These are phyloP conservation scores for Emydoidea blandingii DNA, from an alignment of 2,797 vertebrate genomes.

Conservation along the genomic window DNA sequence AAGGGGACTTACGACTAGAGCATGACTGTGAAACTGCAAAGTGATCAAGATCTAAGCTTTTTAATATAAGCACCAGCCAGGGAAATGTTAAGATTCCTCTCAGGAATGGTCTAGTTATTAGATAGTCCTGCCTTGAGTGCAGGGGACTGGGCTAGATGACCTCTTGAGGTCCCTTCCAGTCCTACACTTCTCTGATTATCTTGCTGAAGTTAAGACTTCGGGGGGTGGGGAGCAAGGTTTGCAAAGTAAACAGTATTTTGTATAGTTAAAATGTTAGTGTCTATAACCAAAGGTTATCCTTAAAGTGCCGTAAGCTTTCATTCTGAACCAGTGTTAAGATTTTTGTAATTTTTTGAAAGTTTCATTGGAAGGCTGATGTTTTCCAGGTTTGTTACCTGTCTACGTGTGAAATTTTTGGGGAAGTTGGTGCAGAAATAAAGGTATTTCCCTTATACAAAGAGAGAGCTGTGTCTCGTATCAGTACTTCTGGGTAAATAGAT, in stretches of 20 bases:
- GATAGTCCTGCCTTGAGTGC: not conserved
- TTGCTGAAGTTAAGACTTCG: not conserved
- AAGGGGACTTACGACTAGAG: slow-evolving; percentile 52
- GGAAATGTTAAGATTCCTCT: not conserved
- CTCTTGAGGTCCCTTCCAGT: not conserved
- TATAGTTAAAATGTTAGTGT: not conserved
- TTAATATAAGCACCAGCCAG: not conserved
- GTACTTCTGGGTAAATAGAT: not conserved
- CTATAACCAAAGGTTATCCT: not conserved
- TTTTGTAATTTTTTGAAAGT: not conserved
- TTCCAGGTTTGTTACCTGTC: not conserved
- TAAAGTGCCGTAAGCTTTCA: not conserved
- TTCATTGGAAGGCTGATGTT: not conserved
- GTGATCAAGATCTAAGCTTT: not conserved
- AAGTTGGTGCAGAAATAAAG: not conserved
- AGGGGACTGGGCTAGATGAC: not conserved
- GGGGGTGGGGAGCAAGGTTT: fast-evolving
- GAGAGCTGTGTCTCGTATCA: not conserved
- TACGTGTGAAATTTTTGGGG: not conserved
- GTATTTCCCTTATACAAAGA: not conserved
- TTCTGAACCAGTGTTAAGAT: not conserved
- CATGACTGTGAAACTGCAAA: not conserved
- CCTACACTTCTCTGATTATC: not conserved
- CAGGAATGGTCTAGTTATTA: not conserved
- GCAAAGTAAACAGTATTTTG: not conserved